phyloP scores from a whole-genome alignment of 2,888 invertebrate genomes.

The Nymphalis c-album region DNA sequence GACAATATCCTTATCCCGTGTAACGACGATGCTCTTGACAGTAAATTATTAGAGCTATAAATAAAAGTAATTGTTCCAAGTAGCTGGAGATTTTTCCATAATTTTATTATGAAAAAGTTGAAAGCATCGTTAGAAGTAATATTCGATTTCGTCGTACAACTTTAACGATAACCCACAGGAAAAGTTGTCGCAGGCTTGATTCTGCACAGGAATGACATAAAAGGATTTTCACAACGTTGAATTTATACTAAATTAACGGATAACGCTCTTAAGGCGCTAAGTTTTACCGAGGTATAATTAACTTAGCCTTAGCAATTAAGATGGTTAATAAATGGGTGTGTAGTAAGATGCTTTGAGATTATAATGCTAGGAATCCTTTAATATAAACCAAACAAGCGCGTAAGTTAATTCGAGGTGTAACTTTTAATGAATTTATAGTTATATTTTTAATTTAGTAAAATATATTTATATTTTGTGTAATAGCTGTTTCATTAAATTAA shows the following conservation, averaged over 20 bases:
- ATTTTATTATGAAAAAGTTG: slow-evolving; percentile 74
- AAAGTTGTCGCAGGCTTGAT: slow-evolving; percentile 46
- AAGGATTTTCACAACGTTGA: slow-evolving; percentile 64
- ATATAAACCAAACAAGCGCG: slow-evolving; percentile 69
- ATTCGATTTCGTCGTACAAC: slow-evolving; percentile 59
- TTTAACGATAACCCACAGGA: slow-evolving; percentile 57
- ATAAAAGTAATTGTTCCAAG: slow-evolving; percentile 75
- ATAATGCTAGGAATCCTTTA: slow-evolving; percentile 77
- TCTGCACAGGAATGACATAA: slow-evolving; percentile 54
- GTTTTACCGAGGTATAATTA: slow-evolving; percentile 75
- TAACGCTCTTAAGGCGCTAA: slow-evolving; percentile 65
- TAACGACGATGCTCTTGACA: slow-evolving; percentile 63
- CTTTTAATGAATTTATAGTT: background rate
- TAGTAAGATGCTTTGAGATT: slow-evolving; percentile 76
- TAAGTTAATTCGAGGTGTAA: slow-evolving; percentile 24
- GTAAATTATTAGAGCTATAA: slow-evolving; percentile 74
- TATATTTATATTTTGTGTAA: slow-evolving; percentile 13
- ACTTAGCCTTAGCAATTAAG: slow-evolving; percentile 78
- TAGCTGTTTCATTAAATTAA: no score
- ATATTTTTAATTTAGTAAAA: background rate
- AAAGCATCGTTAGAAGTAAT: slow-evolving; percentile 59
- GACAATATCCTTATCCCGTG: slow-evolving; percentile 59
- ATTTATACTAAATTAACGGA: slow-evolving; percentile 70
- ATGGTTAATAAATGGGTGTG: slow-evolving; percentile 79
- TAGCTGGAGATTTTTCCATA: slow-evolving; percentile 69